Percentiles rank a stretch among this genome's conserved stretches.
phyloP scores from a whole-genome alignment of 53 echinoderm and acorn worm genomes.

The Holothuria scabra region DNA sequence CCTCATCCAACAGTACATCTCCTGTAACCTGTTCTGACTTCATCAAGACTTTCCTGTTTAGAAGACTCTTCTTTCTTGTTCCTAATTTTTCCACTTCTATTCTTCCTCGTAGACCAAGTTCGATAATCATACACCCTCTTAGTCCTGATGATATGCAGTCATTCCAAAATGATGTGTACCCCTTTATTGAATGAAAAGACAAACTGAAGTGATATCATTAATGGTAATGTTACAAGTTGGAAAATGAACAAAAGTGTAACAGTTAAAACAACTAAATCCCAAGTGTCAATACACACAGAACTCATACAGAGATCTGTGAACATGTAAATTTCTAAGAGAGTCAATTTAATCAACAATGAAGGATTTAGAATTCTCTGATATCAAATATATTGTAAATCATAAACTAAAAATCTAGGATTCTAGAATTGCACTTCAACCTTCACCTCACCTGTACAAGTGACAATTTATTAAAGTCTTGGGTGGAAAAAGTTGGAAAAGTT shows the following conservation, averaged over 20 bases:
- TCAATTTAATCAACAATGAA: no score
- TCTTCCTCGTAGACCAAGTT: slow-evolving; percentile 87
- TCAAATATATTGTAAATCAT: no score
- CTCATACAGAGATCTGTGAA: no score
- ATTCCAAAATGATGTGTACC: slow-evolving; percentile 99
- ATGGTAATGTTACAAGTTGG: background rate
- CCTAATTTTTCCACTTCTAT: slow-evolving; percentile 95
- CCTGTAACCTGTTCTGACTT: slow-evolving; percentile 87
- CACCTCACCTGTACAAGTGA: no score
- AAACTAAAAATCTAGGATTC: no score
- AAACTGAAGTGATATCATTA: background rate
- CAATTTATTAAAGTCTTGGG: no score
- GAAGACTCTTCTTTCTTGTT: slow-evolving; percentile 88
- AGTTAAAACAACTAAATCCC: background rate
- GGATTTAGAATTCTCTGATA: no score
- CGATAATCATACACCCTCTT: slow-evolving; percentile 96
- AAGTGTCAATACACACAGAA: no score
- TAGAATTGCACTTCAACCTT: no score
- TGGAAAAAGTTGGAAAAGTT: no score
- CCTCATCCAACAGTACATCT: slow-evolving; percentile 96
- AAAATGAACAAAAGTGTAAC: background rate
- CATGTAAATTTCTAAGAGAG: no score
- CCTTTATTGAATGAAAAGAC: slow-evolving; percentile 60
- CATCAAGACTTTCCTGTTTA: slow-evolving; percentile 81
- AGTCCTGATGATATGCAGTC: slow-evolving; percentile 99